These are phyloP conservation scores for Anoplolepis gracilipes DNA, from an alignment of 1,140 invertebrate species.

Conservation along the genomic window DNA sequence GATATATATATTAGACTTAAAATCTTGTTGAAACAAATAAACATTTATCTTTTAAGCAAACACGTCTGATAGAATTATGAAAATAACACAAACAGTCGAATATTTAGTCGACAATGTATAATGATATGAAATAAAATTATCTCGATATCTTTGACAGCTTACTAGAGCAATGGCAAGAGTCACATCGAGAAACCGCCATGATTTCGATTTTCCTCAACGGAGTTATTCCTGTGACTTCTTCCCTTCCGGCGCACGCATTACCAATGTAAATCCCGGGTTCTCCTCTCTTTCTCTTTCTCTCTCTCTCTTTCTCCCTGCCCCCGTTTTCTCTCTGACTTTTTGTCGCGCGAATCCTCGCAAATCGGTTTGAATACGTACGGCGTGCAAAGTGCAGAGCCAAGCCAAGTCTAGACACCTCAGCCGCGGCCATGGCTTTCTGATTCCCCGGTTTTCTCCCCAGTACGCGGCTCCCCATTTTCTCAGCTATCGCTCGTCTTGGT, in stretches of 20 bases:
- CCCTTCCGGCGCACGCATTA: slow-evolving; percentile 72
- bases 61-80: background rate
- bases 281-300: background rate
- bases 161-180: background rate
- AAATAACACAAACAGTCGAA: background rate
- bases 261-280: slow-evolving; percentile 77
- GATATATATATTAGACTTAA: background rate
- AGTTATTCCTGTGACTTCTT: slow-evolving; percentile 35
- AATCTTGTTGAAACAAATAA: background rate
- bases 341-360: slow-evolving; percentile 80
- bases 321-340: slow-evolving; percentile 73
- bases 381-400: slow-evolving; percentile 70
- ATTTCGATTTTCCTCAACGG: slow-evolving; percentile 63
- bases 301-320: too few species aligned
- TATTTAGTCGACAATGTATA: background rate
- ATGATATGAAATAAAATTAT: slow-evolving; percentile 27
- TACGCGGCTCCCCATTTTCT: slow-evolving; percentile 36
- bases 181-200: slow-evolving; percentile 14
- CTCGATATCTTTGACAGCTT: slow-evolving; percentile 34
- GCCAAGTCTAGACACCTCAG: slow-evolving; percentile 78
- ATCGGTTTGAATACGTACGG: slow-evolving; percentile 80
- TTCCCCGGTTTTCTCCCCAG: slow-evolving; percentile 5
- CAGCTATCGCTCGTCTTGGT: slow-evolving; percentile 55
- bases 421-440: slow-evolving; percentile 48
- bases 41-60: background rate